Percentiles rank a stretch among this genome's conserved stretches.
phyloP scores from a whole-genome alignment of 2,113 vertebrate genomes.

The Lipotes vexillifer region DNA sequence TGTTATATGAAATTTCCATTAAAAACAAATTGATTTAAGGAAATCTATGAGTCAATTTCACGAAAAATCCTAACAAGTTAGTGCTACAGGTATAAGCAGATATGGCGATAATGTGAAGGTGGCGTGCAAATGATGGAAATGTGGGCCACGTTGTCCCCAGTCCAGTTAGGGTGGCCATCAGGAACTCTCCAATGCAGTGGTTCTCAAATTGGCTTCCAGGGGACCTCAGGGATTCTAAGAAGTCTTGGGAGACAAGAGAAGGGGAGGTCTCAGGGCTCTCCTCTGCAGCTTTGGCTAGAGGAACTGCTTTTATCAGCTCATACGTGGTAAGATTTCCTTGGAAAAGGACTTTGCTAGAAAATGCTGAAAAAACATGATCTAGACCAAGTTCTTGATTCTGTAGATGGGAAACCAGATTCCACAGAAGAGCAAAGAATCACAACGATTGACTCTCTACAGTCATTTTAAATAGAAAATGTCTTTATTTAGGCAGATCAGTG shows the following conservation, averaged over 20 bases:
- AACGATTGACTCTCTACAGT: background rate
- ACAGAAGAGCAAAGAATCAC: background rate
- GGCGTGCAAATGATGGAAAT: fast-evolving
- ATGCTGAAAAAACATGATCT: background rate
- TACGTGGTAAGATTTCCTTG: background rate
- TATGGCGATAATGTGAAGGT: too few species aligned
- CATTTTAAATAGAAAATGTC: background rate
- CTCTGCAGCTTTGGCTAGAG: background rate
- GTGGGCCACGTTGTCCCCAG: fast-evolving
- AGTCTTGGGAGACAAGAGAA: too few species aligned
- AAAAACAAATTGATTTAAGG: background rate
- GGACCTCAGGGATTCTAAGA: background rate
- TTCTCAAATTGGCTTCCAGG: background rate
- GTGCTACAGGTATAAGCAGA: background rate
- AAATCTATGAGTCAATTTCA: background rate
- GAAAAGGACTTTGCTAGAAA: background rate
- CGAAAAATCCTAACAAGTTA: background rate
- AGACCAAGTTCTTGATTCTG: background rate
- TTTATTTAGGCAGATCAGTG: background rate
- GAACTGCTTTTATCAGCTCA: background rate
- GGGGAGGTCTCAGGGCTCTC: background rate
- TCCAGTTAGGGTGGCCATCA: too few species aligned
- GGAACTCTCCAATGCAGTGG: fast-evolving
- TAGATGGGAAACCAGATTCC: background rate
- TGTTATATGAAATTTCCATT: background rate